These are phyloP conservation scores for Galago senegalensis DNA, from an alignment of 2,797 vertebrate genomes.

Conservation along the genomic window DNA sequence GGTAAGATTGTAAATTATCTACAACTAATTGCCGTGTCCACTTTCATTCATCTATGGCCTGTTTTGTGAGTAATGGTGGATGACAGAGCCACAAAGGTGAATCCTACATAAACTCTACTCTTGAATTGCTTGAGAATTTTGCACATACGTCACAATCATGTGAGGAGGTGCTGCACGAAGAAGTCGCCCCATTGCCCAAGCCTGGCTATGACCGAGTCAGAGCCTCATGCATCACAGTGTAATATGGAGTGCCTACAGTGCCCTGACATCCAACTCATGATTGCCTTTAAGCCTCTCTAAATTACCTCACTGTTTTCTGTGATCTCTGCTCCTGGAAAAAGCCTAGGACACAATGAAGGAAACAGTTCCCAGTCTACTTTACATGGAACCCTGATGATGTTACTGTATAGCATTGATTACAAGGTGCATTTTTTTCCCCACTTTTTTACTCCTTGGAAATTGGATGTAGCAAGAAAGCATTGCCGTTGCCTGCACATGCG, in stretches of 20 bases:
- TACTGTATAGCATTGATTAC: neutral
- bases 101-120: neutral
- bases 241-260: neutral
- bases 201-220: neutral
- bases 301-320: neutral
- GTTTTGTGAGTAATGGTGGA: neutral
- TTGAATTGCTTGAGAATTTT: neutral
- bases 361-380: neutral
- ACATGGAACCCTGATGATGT: neutral
- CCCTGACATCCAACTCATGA: neutral
- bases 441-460: slow-evolving; percentile 29
- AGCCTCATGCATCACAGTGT: neutral
- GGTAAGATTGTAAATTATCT: neutral
- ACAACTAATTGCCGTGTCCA: neutral
- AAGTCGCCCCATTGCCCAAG: neutral
- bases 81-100: neutral
- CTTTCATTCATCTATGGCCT: neutral
- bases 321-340: slow-evolving; percentile 32
- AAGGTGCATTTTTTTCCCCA: neutral
- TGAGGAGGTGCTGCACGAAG: neutral
- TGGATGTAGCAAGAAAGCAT: neutral
- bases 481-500: neutral
- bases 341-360: neutral
- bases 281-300: slow-evolving; percentile 36
- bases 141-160: neutral